These are phyloP conservation scores for Drosophila nasuta DNA, from an alignment of 1,140 invertebrate genomes.

Conservation along the genomic window DNA sequence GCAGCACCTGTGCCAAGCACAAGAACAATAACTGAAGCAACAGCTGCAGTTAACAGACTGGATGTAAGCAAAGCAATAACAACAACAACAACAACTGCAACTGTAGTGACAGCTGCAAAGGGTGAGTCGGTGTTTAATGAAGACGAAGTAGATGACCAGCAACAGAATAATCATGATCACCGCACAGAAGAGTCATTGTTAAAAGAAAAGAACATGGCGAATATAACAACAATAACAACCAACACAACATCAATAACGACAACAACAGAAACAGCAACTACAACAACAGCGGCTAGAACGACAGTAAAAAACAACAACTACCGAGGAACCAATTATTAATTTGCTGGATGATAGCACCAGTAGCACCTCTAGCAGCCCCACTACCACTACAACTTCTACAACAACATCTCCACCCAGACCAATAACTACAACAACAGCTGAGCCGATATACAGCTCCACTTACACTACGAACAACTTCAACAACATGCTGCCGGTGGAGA, in stretches of 20 bases:
- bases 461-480: neutral
- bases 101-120: conserved; percentile 26
- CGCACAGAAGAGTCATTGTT: conserved; percentile 43
- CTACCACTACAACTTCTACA: conserved; percentile 14
- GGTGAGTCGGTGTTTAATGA: conserved; percentile 15
- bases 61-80: conserved; percentile 38
- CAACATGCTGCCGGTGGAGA: conserved; percentile 40
- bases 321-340: conserved; percentile 62
- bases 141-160: conserved; percentile 32
- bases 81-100: conserved; percentile 42
- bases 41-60: conserved; percentile 35
- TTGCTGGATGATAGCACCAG: conserved; percentile 67
- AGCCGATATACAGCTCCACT: conserved; percentile 47
- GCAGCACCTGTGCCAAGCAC: conserved; percentile 14
- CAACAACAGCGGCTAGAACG: conserved; percentile 32
- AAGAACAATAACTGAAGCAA: conserved; percentile 35
- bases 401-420: conserved; percentile 30
- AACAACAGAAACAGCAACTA: conserved; percentile 3
- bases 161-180: conserved; percentile 39
- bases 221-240: conserved; percentile 27
- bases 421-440: conserved; percentile 21
- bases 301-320: conserved; percentile 48
- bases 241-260: conserved; percentile 6
- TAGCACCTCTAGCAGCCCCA: conserved; percentile 33
- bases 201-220: conserved; percentile 56